Conservation (phyloP, 2,888 invertebrate species). For the Protonemura montana region DNA sequence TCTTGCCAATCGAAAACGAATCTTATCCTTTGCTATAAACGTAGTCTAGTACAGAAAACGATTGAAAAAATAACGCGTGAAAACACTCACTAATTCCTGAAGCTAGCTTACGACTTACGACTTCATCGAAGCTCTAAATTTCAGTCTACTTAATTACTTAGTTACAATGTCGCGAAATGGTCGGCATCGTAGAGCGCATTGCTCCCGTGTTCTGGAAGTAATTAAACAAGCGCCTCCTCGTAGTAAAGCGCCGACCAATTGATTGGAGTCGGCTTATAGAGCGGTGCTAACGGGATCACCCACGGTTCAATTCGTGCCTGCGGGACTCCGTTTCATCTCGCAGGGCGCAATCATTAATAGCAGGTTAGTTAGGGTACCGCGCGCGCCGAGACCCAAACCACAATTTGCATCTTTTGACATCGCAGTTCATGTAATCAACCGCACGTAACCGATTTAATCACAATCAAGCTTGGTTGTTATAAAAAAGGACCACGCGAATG, state of each 20-base stretch:
- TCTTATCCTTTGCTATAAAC: neutral
- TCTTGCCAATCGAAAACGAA: neutral
- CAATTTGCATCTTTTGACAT: neutral
- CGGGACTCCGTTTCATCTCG: neutral
- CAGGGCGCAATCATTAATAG: constrained; percentile 9
- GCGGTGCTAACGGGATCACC: constrained; percentile 8
- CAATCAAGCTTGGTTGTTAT: neutral
- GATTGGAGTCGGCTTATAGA: constrained; percentile 29
- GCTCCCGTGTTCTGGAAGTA: neutral
- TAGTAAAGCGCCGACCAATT: constrained; percentile 36
- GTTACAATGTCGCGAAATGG: neutral
- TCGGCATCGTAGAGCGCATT: neutral
- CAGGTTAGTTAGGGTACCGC: neutral
- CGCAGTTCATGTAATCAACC: neutral
- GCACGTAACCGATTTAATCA: neutral
- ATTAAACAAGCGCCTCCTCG: neutral
- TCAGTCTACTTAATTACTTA: neutral
- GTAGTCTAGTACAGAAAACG: neutral
- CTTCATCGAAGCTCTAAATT: neutral
- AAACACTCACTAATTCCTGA: neutral
- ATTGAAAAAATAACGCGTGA: neutral
- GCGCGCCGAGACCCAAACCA: neutral
- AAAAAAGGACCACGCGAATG: neutral
- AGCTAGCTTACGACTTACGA: neutral
- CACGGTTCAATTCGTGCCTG: neutral